Evolutionary conservation across 2,797 vertebrate genomes (phyloP), one percentile per base, ranked within the genome.

Genomic region (Margarornis squamiger): DNA sequence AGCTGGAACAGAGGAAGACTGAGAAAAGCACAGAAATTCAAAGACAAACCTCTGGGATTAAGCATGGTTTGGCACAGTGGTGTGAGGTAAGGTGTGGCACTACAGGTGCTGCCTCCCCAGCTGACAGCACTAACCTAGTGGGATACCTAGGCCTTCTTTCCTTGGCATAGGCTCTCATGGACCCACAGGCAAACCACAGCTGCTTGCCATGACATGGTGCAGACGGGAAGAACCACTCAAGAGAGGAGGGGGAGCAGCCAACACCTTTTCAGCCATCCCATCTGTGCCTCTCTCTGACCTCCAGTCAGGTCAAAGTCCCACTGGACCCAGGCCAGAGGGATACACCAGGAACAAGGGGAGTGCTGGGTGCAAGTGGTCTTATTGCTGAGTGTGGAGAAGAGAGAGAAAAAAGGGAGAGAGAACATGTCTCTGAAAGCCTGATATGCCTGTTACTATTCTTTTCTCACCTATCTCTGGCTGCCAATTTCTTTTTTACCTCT

Each of bases 161-260:
- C 17, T 32, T 17, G 21, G 1, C 24, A 7, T 11, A 32, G 36
- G 29, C 8, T 55, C 7, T 41, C 3, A 4, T 7, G 19, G 45
- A 57, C 14, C 14, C 19, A 22, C 15, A 24, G 7, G 6, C 16
- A 74, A 74, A 76, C 7, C 14, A 59, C 19, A 67, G 10, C 7
- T 67, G 10, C 23, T 48, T 57, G 24, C 12, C 1, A 1, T 54
- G 20, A 46, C 0, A 0, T 38, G 46, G 24, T 17, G 7, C 9
- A 59, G 48, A n/a, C 15, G 9, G 9, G 34, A 80, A 62, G 34
- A 9, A 77, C 36, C 9, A 14, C 18, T 21, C 0, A 0, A 58
- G 23, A 57, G 34, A 68, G 10, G 2, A 30, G 14, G 14, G 20
- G 29, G 45, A 79, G 27, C 39, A 58, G 43, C 7, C 52, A 71